Base-by-base conservation (phyloP, 2,888 invertebrate species). In the Idaea dimidiata region DNA sequence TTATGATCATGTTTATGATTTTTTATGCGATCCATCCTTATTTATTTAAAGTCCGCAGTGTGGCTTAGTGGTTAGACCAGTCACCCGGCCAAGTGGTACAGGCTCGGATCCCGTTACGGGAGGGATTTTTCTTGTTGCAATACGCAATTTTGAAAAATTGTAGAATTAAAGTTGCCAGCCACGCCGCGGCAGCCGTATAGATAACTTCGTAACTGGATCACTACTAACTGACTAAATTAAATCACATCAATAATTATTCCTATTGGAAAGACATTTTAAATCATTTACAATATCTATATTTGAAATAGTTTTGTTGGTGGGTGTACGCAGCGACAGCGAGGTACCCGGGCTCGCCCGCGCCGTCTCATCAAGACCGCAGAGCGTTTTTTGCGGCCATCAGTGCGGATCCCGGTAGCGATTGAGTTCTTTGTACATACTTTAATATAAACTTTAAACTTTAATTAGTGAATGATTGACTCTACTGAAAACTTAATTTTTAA, bases 351-450 rank as follows among this genome's bases (percentile, higher is more conserved):
- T 7, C 43, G 43, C 14, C 14, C 24, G 43, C 43, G 43, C 14
- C 14, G 8, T 43, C 43, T 43, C 43, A 43, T 43, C 68, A 73
- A 75, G 77, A 79, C 81, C 82, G 81, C 72, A 74, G 66, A 66
- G 63, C 67, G 71, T 86, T 88, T 89, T 89, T 88, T 88, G 82
- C 79, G 64, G 66, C 70, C 72, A 78, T 77, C 81, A 80, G 69
- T 72, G 81, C 82, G 81, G 80, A 77, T 77, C 73, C 79, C 87
- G 81, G 85, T 86, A 86, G 87, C 86, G 7, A 54, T 17, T 16
- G 54, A 54, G 17, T 62, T 73, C 67, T 75, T 66, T 70, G 72
- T 67, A 71, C 24, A 24, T 24, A 24, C 73, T 77, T 74, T 68
- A 69, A 73, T 75, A 54, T 54, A 54, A 54, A n/a, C 54, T 54